Evolutionary conservation across 2,888 invertebrate genomes (phyloP).

Genomic region (Epistrophe grossulariae): DNA sequence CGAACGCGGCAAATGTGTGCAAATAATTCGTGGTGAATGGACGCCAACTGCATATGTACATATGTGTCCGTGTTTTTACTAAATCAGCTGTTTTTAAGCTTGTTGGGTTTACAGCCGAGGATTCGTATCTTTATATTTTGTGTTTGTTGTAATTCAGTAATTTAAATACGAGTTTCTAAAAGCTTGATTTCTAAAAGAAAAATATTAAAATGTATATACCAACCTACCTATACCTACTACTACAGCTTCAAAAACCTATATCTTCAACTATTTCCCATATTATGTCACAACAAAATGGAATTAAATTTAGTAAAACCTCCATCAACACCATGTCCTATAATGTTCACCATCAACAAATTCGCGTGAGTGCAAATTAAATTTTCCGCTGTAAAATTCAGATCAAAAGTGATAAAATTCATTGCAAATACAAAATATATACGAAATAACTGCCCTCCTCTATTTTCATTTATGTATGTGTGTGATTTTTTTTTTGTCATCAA

Average conservation of each 20-base stretch:
- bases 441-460: background rate
- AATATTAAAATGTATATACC: too few relatives aligned
- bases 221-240: too few relatives aligned
- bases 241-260: background rate
- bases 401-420: slow-evolving; percentile 55
- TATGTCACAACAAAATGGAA: background rate
- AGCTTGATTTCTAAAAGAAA: too few relatives aligned
- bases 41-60: too few relatives aligned
- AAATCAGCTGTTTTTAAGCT: too few relatives aligned
- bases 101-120: too few relatives aligned
- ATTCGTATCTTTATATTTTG: too few relatives aligned
- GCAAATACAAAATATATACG: background rate
- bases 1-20: too few relatives aligned
- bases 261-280: background rate
- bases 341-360: background rate
- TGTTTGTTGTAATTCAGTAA: too few relatives aligned
- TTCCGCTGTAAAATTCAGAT: slow-evolving; percentile 32
- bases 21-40: too few relatives aligned
- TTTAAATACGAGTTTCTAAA: too few relatives aligned
- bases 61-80: too few relatives aligned
- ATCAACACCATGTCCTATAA: background rate
- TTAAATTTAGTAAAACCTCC: background rate
- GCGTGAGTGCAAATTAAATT: slow-evolving; percentile 36
- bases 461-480: background rate
- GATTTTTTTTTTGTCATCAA: slow-evolving; percentile 3